These are phyloP conservation scores for Pampus argenteus DNA, from an alignment of 2,797 vertebrate species.

Conservation along the genomic window DNA sequence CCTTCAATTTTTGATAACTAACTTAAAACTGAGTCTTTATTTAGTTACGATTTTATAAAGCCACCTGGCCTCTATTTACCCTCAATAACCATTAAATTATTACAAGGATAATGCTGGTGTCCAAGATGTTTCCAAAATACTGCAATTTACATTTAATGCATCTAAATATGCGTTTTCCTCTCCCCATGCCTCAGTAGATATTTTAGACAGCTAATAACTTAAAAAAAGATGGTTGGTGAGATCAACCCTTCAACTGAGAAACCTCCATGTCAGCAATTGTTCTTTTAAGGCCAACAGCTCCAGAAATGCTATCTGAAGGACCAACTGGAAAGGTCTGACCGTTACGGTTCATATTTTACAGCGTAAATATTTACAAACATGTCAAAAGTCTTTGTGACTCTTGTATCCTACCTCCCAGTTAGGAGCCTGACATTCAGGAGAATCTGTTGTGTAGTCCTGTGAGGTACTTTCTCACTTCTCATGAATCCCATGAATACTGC, in stretches of 20 bases:
- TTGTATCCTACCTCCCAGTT: constrained; percentile 3
- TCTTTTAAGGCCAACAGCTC: background rate
- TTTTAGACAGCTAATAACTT: too few relatives aligned
- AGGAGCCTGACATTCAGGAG: background rate
- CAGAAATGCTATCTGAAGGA: background rate
- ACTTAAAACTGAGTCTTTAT: background rate
- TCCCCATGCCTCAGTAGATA: background rate
- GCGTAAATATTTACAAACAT: constrained; percentile 4
- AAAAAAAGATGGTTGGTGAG: background rate
- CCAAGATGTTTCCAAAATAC: background rate
- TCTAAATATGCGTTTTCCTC: background rate
- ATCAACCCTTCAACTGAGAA: background rate
- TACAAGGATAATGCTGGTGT: background rate
- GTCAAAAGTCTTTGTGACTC: constrained; percentile 3
- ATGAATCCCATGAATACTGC: background rate
- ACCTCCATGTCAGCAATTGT: background rate
- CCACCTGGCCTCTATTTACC: background rate
- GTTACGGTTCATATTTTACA: background rate
- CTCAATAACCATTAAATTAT: background rate
- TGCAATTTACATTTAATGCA: background rate
- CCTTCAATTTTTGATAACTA: background rate
- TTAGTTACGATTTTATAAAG: background rate
- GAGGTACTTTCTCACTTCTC: background rate
- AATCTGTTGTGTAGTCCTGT: background rate
- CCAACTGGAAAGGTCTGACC: background rate